phyloP scores from a whole-genome alignment of 2,113 vertebrate species.

The Heterotilapia buettikoferi region DNA sequence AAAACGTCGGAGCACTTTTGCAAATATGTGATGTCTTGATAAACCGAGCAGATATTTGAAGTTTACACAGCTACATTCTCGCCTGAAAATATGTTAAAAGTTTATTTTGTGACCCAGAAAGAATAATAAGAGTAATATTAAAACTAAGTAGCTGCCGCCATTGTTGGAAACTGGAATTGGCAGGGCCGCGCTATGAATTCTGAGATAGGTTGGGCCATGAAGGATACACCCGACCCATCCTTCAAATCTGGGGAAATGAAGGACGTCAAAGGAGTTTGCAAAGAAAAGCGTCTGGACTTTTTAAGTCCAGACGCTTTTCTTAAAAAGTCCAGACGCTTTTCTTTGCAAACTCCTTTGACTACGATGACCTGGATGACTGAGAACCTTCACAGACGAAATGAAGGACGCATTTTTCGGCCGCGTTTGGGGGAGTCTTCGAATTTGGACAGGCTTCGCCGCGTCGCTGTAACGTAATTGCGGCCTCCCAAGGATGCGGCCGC shows the following conservation, averaged over 20 bases:
- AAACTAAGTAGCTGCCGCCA: rapidly evolving
- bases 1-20: not conserved
- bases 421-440: not conserved
- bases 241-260: not conserved
- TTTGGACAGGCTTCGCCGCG: rapidly evolving
- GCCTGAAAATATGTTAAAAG: not conserved
- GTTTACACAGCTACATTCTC: rapidly evolving
- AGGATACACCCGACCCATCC: not conserved
- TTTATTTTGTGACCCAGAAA: not conserved
- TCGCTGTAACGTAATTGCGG: rapidly evolving
- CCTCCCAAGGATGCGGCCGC: not conserved
- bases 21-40: rapidly evolving
- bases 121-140: rapidly evolving
- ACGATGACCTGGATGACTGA: no score
- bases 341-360: no score
- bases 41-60: not conserved
- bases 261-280: no score
- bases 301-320: no score
- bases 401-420: rapidly evolving
- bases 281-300: no score
- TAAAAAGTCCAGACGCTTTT: no score
- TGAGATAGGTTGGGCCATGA: not conserved
- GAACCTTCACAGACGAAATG: no score
- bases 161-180: not conserved
- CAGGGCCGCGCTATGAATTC: no score